phyloP scores from a whole-genome alignment of 2,888 invertebrate species.

The Escarpia spicata region DNA sequence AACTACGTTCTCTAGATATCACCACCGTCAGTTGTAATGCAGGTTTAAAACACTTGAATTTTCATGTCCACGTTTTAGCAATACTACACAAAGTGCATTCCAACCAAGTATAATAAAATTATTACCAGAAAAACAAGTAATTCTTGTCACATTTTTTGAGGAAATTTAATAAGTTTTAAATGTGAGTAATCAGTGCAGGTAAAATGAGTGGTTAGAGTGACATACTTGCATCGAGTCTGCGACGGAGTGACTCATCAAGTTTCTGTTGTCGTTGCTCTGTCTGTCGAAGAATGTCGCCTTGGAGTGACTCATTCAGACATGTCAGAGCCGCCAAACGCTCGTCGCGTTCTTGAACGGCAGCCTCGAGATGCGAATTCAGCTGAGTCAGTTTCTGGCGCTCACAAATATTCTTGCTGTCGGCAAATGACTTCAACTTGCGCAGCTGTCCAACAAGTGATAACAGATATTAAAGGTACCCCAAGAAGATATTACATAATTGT shows the following conservation, averaged over 20 bases:
- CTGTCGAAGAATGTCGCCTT: neutral
- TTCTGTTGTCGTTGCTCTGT: neutral
- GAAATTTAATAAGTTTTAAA: no score
- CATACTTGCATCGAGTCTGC: neutral
- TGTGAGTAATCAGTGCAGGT: neutral
- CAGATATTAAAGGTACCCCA: no score
- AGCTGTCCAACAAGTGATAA: neutral
- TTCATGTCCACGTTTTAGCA: no score
- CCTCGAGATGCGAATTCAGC: neutral
- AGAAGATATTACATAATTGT: neutral
- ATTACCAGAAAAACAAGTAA: no score
- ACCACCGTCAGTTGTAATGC: no score
- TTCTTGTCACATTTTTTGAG: no score
- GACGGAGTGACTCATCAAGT: neutral
- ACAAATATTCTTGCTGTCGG: neutral
- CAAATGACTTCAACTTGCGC: neutral
- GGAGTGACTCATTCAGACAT: neutral
- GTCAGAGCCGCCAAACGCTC: neutral
- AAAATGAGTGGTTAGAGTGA: neutral
- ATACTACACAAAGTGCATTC: no score
- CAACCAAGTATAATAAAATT: no score
- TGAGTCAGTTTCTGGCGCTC: neutral
- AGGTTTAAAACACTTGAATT: no score
- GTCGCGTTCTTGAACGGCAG: neutral
- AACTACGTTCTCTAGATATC: no score